Percentiles rank a stretch among this genome's conserved stretches.
These are phyloP conservation scores for Apotomis betuletana DNA, from an alignment of 2,888 invertebrate species.

Conservation along the genomic window DNA sequence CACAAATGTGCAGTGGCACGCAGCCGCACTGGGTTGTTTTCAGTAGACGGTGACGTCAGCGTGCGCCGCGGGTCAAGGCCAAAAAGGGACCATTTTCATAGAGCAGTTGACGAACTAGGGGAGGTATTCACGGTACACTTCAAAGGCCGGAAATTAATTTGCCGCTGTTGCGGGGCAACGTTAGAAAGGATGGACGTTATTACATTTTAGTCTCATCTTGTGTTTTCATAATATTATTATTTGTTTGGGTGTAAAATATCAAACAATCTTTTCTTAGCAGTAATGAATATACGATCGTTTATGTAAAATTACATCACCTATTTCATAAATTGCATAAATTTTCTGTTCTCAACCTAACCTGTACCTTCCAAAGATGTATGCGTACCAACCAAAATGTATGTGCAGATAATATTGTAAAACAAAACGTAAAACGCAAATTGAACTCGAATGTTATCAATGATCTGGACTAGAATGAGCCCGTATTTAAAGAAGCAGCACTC, in stretches of 20 bases:
- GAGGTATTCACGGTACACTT: constrained; percentile 2
- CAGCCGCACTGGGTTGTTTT: constrained; percentile 49
- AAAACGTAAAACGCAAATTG: background rate
- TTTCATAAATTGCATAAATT: too few relatives aligned
- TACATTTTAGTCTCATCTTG: too few relatives aligned
- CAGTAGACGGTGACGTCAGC: constrained; percentile 53
- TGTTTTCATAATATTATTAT: background rate
- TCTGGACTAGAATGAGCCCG: background rate
- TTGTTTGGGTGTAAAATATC: background rate
- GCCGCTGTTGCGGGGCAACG: background rate
- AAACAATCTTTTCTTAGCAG: too few relatives aligned
- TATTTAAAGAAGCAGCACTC: background rate
- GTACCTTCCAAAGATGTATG: too few relatives aligned
- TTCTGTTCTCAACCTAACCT: too few relatives aligned
- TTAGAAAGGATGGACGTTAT: background rate
- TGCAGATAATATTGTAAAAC: background rate
- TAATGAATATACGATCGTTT: too few relatives aligned
- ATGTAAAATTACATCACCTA: too few relatives aligned
- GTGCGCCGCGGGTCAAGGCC: constrained; percentile 56
- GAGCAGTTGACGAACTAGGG: constrained; percentile 6
- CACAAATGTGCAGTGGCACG: constrained; percentile 41
- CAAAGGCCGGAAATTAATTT: constrained; percentile 5
- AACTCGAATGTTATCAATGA: background rate
- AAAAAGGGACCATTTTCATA: constrained; percentile 22
- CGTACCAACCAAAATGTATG: background rate